phyloP scores from a whole-genome alignment of 1,140 invertebrate species.

The Aphelenchoides fujianensis region DNA sequence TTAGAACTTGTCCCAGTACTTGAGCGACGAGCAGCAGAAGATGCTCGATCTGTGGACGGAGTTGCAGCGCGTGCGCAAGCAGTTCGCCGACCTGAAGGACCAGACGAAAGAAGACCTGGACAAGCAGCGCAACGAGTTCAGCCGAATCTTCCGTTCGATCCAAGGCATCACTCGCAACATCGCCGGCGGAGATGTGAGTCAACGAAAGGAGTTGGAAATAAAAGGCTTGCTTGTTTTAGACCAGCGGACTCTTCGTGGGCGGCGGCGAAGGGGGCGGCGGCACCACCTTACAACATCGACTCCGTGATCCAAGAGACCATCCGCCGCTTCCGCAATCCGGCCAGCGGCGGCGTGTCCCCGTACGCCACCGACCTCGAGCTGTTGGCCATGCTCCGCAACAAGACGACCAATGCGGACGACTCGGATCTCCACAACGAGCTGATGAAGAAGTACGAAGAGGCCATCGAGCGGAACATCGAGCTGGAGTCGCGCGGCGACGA shows the following conservation, averaged over 20 bases:
- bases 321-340: conserved; percentile 37
- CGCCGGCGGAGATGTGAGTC: conserved; percentile 22
- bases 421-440: conserved; percentile 58
- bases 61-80: conserved; percentile 58
- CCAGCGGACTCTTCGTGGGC: conserved; percentile 19
- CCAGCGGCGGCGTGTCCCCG: conserved; percentile 16
- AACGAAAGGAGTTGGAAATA: conserved; percentile 3
- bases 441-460: conserved; percentile 62
- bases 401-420: conserved; percentile 35
- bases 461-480: conserved; percentile 61
- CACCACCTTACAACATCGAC: conserved; percentile 45
- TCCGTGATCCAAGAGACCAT: conserved; percentile 48
- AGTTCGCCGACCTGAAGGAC: conserved; percentile 54
- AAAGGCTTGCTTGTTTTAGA: background rate
- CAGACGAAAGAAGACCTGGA: conserved; percentile 55
- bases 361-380: conserved; percentile 45
- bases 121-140: conserved; percentile 53
- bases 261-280: conserved; percentile 19
- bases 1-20: conserved; percentile 61
- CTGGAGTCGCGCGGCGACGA: conserved; percentile 61
- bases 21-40: conserved; percentile 61
- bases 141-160: conserved; percentile 47
- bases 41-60: conserved; percentile 62
- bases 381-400: conserved; percentile 35
- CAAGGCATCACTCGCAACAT: conserved; percentile 46